Evolutionary conservation across 2,797 vertebrate genomes (phyloP), one percentile per base, ranked within the genome.

Genomic region (Periophthalmus magnuspinnatus): DNA sequence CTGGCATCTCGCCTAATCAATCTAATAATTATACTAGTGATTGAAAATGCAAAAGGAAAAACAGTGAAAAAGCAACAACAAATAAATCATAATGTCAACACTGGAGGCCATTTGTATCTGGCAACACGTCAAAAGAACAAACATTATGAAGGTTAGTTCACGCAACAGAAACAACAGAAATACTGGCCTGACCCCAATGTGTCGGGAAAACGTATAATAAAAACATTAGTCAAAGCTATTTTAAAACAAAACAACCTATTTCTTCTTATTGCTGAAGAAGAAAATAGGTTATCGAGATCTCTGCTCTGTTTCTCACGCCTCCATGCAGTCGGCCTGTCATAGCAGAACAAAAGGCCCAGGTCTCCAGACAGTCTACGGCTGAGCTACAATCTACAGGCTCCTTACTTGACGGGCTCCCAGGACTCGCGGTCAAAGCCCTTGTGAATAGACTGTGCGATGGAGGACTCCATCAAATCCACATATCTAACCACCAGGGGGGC

Each of bases 391-490:
- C 93, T 91, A 84, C 94, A 92, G 70, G 91, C 63, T 64, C 28
- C 97, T 98, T 96, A 99, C 98, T 98, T 99, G 90, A 99, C 97
- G 86, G 98, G 98, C 90, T 99, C 98, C 98, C 98, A 99, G 73
- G 97, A 96, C 86, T 99, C 98, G 83, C 97, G 95, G 88, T 99
- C 97, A 92, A 99, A 99, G 92, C 98, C 98, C 93, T 97, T 95
- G 95, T 99, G 97, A 90, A 99, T 99, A 89, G 98, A 99, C 90
- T 99, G 98, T 86, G 98, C 98, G 81, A 99, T 99, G 91, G 98
- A 99, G 61, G 97, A 99, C 93, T 99, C 98, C 98, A 99, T 99
- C 91, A 99, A 93, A 93, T 99, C 98, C 90, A 99, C 98, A 79
- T 99, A 99, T 92, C 98, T 94, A 92, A 99, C 98, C 90, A 99